These are phyloP conservation scores for Andrena chrysosceles DNA, from an alignment of 2,888 invertebrate species.

Conservation along the genomic window DNA sequence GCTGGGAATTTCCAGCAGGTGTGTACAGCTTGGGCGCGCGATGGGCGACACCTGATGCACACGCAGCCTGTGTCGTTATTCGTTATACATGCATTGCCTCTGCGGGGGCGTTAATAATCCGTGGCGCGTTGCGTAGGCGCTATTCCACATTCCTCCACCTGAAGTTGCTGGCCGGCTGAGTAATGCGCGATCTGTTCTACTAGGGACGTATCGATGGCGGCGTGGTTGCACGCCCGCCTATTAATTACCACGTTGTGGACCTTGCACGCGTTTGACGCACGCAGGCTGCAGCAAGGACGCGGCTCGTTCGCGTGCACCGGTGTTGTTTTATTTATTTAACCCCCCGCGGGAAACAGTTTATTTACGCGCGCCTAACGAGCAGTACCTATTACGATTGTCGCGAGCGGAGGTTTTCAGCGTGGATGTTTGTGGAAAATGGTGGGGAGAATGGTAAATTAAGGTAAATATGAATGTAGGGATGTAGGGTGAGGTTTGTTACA, in stretches of 20 bases:
- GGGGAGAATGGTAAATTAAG: no score
- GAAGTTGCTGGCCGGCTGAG: constrained; percentile 42
- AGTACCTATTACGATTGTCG: background rate
- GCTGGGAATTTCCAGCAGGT: constrained; percentile 22
- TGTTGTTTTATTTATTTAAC: constrained; percentile 3
- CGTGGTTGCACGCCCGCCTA: constrained; percentile 19
- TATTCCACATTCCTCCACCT: constrained; percentile 50
- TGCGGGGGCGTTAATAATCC: constrained; percentile 54
- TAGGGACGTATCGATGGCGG: constrained; percentile 34
- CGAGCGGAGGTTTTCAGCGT: background rate
- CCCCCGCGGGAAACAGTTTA: background rate
- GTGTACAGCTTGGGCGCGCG: background rate
- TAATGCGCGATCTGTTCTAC: constrained; percentile 47
- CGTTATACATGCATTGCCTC: constrained; percentile 28
- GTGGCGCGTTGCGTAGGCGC: constrained; percentile 24
- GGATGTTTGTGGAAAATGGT: background rate
- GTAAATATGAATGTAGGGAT: no score
- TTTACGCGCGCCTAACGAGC: background rate
- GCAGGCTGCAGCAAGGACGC: background rate
- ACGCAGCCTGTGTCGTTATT: constrained; percentile 12
- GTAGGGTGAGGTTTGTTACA: no score
- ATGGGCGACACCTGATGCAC: constrained; percentile 58
- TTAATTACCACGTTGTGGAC: constrained; percentile 25
- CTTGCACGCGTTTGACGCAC: constrained; percentile 14
- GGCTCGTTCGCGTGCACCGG: background rate